phyloP scores from a whole-genome alignment of 2,888 invertebrate species.

The Dermolepida albohirtum region DNA sequence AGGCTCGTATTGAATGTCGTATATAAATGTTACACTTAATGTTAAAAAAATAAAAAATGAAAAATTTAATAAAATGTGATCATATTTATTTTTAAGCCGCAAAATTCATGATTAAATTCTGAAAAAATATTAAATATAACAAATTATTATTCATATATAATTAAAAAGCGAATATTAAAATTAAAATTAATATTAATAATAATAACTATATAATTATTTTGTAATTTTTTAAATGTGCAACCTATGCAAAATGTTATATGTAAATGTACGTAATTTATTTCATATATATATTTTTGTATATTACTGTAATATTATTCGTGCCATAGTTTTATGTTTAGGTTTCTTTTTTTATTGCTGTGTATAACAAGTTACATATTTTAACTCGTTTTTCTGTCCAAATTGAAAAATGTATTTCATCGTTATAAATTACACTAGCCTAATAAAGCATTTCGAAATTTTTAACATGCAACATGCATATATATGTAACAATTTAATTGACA shows the following conservation, averaged over 20 bases:
- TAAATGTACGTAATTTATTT: slow-evolving; percentile 30
- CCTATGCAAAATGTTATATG: slow-evolving; percentile 3
- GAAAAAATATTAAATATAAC: slow-evolving; percentile 16
- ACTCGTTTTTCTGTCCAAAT: slow-evolving; percentile 24
- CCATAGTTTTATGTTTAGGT: slow-evolving; percentile 18
- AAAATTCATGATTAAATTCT: slow-evolving; percentile 29
- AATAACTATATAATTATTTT: slow-evolving; percentile 3
- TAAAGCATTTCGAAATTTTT: slow-evolving; percentile 17
- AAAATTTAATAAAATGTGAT: slow-evolving; percentile 43
- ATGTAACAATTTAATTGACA: slow-evolving; percentile 21
- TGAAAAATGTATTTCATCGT: slow-evolving; percentile 24
- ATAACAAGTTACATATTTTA: slow-evolving; percentile 5
- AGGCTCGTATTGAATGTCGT: slow-evolving; percentile 39
- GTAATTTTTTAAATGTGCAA: slow-evolving; percentile 23
- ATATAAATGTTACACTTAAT: slow-evolving; percentile 42
- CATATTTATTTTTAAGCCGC: slow-evolving; percentile 44
- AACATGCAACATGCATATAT: background rate
- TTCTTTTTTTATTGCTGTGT: background rate
- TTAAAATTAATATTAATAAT: slow-evolving; percentile 8
- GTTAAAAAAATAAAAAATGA: slow-evolving; percentile 27
- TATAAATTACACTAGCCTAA: slow-evolving; percentile 20
- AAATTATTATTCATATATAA: slow-evolving; percentile 5
- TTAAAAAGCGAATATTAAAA: slow-evolving; percentile 7
- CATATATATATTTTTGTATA: slow-evolving; percentile 31
- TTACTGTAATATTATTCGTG: slow-evolving; percentile 25